Conservation (phyloP, 2,113 vertebrate genomes). For the Microcebus lehilahytsara region DNA sequence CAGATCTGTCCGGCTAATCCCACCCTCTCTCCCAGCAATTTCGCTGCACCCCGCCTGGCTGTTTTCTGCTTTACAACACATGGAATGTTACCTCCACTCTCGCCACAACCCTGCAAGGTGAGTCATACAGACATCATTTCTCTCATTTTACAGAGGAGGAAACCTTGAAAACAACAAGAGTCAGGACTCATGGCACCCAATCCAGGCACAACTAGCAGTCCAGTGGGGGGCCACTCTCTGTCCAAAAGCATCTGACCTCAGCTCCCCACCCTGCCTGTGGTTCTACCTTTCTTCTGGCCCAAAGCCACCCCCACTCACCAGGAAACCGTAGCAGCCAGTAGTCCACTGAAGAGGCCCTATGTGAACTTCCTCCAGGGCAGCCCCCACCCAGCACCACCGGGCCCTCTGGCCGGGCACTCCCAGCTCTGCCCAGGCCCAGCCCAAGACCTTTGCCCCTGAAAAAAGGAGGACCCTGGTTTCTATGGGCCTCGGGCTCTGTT, state of each 20-base stretch:
- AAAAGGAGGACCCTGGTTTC: slow-evolving; percentile 38
- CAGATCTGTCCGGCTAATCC: neutral
- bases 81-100: neutral
- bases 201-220: no score
- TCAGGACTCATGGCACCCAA: neutral
- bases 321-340: neutral
- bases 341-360: neutral
- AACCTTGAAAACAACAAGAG: neutral
- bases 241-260: neutral
- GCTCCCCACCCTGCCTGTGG: neutral
- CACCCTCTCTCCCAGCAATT: neutral
- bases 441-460: slow-evolving; percentile 68
- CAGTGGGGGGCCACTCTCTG: neutral
- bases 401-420: slow-evolving; percentile 42
- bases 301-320: neutral
- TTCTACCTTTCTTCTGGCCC: neutral
- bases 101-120: neutral
- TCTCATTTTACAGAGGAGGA: neutral
- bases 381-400: neutral
- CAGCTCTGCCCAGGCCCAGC: slow-evolving; percentile 47
- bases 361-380: neutral
- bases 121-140: neutral
- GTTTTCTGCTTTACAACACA: neutral
- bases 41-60: neutral
- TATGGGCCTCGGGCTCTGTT: slow-evolving; percentile 10